These are phyloP conservation scores for Peromyscus aztecus DNA, from an alignment of 2,797 vertebrate species.

Conservation along the genomic window DNA sequence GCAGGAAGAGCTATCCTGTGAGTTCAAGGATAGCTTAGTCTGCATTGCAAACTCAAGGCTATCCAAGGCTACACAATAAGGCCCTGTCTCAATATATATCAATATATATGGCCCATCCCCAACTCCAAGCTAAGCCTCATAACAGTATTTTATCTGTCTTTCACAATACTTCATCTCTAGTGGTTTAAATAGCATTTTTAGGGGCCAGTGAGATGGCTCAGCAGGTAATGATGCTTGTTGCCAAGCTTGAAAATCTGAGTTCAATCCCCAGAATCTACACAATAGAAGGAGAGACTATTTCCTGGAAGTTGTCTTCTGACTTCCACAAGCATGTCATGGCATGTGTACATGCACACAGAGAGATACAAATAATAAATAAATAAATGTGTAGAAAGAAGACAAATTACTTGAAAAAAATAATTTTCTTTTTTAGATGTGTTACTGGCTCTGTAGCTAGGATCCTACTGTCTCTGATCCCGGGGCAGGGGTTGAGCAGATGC, in stretches of 20 bases:
- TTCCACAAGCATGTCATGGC: not conserved
- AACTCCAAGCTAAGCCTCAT: not conserved
- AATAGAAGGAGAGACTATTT: not conserved
- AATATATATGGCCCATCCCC: no score
- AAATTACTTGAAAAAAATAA: not conserved
- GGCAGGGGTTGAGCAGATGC: no score
- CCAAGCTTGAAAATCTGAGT: not conserved
- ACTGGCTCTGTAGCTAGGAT: no score
- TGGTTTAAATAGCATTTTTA: not conserved
- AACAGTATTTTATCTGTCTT: not conserved
- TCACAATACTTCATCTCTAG: not conserved
- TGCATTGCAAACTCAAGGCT: not conserved
- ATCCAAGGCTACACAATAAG: not conserved
- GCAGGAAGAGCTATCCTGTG: not conserved
- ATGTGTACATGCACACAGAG: not conserved
- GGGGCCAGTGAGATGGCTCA: not conserved
- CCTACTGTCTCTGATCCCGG: no score
- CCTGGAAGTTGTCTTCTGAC: not conserved
- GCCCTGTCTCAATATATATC: no score
- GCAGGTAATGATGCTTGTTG: not conserved
- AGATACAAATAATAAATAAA: not conserved
- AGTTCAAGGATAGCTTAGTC: not conserved
- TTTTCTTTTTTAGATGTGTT: not conserved
- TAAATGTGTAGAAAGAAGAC: not conserved
- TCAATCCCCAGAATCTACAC: not conserved